phyloP scores from a whole-genome alignment of 1,140 invertebrate species.

The Drosophila grimshawi region DNA sequence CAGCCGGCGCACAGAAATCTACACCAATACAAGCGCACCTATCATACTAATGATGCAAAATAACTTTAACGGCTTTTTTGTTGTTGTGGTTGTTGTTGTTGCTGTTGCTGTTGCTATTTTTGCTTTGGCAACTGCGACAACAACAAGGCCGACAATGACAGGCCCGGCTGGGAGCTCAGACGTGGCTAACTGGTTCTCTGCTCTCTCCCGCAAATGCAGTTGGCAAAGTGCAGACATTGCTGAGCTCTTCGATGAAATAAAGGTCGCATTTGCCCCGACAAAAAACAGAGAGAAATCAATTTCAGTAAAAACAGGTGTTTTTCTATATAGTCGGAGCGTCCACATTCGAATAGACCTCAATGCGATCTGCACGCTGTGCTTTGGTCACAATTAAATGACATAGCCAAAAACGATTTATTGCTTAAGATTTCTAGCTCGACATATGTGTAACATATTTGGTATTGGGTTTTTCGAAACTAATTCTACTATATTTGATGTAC shows the following conservation, averaged over 20 bases:
- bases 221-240: conserved; percentile 71
- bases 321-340: conserved; percentile 10
- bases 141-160: conserved; percentile 70
- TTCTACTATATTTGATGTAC: conserved; percentile 19
- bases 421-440: conserved; percentile 48
- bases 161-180: conserved; percentile 44
- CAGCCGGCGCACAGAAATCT: conserved; percentile 69
- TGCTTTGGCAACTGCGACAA: conserved; percentile 33
- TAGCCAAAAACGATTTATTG: conserved; percentile 67
- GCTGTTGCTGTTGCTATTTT: conserved; percentile 17
- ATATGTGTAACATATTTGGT: conserved; percentile 37
- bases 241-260: conserved; percentile 63
- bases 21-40: conserved; percentile 70
- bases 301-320: conserved; percentile 68
- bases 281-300: conserved; percentile 43
- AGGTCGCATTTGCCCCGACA: conserved; percentile 59
- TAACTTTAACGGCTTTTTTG: conserved; percentile 78
- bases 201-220: conserved; percentile 66
- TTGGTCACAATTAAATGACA: conserved; percentile 33
- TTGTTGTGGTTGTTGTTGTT: conserved; percentile 2
- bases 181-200: conserved; percentile 74
- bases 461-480: conserved; percentile 52
- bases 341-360: conserved; percentile 9
- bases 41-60: conserved; percentile 84
- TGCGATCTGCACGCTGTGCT: background rate